Conservation (phyloP, 2,888 invertebrate species). For the Palloptera scutellata region DNA sequence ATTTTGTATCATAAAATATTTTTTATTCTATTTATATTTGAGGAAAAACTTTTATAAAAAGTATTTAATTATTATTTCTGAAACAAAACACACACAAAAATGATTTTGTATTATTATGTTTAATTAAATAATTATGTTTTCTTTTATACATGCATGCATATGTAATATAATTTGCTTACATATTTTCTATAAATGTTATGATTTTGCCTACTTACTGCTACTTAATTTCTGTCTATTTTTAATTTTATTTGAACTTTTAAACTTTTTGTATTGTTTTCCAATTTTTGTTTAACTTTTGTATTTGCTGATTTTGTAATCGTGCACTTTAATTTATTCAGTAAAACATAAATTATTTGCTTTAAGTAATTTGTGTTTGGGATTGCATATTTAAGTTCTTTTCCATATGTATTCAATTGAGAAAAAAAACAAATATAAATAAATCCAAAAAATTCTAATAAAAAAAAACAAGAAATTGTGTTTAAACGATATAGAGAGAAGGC, state of each 20-base stretch:
- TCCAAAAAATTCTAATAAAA: constrained; percentile 6
- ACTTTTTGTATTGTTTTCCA: constrained; percentile 16
- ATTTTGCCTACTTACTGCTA: constrained; percentile 22
- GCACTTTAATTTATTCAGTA: not conserved
- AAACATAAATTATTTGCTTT: no score
- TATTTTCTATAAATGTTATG: constrained; percentile 14
- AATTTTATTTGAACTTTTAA: no score
- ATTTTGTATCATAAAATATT: not conserved
- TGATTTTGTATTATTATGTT: constrained; percentile 31
- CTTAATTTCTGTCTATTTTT: constrained; percentile 44
- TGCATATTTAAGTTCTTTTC: constrained; percentile 44
- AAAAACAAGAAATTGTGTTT: constrained; percentile 38
- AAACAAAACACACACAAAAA: constrained; percentile 2
- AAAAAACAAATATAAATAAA: constrained; percentile 31
- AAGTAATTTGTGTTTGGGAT: not conserved
- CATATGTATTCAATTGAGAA: constrained; percentile 40
- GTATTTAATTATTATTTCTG: constrained; percentile 13
- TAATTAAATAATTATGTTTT: no score
- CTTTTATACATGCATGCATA: no score
- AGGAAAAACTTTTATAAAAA: constrained; percentile 29
- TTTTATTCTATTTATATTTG: not conserved
- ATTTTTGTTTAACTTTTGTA: constrained; percentile 44
- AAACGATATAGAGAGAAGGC: constrained; percentile 55
- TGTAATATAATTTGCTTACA: not conserved
- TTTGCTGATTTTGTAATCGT: constrained; percentile 48